Conservation (phyloP, 2,113 vertebrate species). For the Halichoerus grypus region DNA sequence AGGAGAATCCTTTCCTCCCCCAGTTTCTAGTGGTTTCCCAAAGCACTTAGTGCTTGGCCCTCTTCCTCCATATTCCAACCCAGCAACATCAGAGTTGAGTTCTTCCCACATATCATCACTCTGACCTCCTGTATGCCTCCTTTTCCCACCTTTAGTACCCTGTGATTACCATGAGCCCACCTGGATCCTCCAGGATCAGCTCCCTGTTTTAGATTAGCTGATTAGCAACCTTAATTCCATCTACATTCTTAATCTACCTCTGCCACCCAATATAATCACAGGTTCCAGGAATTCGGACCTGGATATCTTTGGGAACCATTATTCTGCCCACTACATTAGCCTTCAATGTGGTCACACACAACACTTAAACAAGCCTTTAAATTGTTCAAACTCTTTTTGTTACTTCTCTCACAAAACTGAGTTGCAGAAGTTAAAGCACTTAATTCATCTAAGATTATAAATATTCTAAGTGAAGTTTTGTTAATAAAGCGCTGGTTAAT, state of each 20-base stretch:
- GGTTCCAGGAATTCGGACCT: neutral
- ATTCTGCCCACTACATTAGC: neutral
- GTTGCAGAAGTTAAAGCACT: neutral
- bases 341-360: neutral
- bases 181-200: neutral
- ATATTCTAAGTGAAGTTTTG: neutral
- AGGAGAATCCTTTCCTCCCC: neutral
- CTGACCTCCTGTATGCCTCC: neutral
- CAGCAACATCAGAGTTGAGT: neutral
- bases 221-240: neutral
- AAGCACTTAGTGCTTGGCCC: no score
- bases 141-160: neutral
- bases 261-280: neutral
- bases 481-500: neutral
- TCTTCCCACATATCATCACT: neutral
- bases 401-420: neutral
- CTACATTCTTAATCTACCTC: neutral
- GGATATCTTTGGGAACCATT: neutral
- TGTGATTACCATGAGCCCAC: neutral
- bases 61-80: neutral
- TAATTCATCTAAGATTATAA: neutral
- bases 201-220: neutral
- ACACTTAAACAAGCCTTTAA: fast-evolving
- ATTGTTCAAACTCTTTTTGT: neutral
- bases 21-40: neutral